Evolutionary conservation across 2,113 vertebrate species (phyloP), one percentile per base, ranked within the genome.

Genomic region (Misgurnus mizolepis): DNA sequence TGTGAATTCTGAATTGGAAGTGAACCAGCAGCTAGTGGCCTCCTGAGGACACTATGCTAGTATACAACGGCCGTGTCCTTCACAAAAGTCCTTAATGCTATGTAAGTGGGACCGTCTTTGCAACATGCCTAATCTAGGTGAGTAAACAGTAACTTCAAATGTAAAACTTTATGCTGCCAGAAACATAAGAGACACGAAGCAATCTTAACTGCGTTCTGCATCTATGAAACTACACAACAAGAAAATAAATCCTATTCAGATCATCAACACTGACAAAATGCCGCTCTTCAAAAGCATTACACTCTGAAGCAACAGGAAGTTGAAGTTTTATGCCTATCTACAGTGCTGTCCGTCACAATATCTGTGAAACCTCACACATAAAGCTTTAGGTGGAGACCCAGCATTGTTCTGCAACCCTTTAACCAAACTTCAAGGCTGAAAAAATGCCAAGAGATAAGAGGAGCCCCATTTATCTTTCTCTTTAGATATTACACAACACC

Each of bases 271-370:
- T 62, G 72, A 10, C 3, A 1, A 75, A 49, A 62, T 14, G 15
- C 22, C 15, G 7, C 49, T 61, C 22, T 64, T 62, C 62, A 47
- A 18, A 75, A 49, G 72, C 41, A 60, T 75, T 60, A 60, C 50
- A 14, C 43, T 49, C 10, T 47, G 58, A 64, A 2, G 58, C 58
- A 75, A 75, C 72, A 75, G 72, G 72, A 75, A 75, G 72, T 45
- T 14, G 34, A 45, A 64, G 43, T n/a, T 5, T 12, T 34, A 45
- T 62, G 55, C 56, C 56, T 74, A 64, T 75, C 58, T 75, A 64
- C 43, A 17, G 22, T 45, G 41, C 18, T 62, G 43, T 75, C 58
- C 58, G 27, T 75, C 72, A 75, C 58, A 75, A 75, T 75, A 64
- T 75, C 58, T 75, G 72, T 3, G 43, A 75, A 75, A 62, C 12